Base-by-base conservation (phyloP, 2,113 vertebrate genomes). In the Eubucco bourcierii region DNA sequence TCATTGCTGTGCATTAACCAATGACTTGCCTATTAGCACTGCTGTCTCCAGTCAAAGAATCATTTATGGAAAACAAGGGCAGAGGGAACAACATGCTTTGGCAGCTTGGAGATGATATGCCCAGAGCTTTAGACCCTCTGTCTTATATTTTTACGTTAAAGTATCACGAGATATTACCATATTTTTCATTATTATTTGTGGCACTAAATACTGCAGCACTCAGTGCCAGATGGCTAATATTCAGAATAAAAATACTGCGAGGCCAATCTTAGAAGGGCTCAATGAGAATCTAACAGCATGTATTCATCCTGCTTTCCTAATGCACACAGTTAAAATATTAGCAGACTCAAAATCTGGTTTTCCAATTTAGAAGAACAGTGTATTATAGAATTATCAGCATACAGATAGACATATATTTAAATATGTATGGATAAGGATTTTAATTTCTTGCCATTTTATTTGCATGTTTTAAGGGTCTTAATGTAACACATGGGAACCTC, bases 201-300 rank as follows among this genome's bases (percentile, higher is more conserved):
- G 91, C 88, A 93, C 95, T 96, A 96, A 82, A 92, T 90, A 93
- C 87, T 89, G 88, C 86, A 31, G 93, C 90, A 21, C 78, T 65
- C 88, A 61, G 73, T 97, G 88, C 94, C 95, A 97, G 94, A 95
- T 96, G 87, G 87, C 87, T 95, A 92, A 78, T 95, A 90, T 59
- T 93, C 95, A 84, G 95, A 87, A 78, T 88, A 94, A 94, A 97
- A 96, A 96, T 95, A 97, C 87, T 92, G 89, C 91, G 59, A 94
- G 60, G 91, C 70, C 83, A 71, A 90, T 75, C 88, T 82, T 95
- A 96, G 93, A 95, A 95, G 93, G 93, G 27, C 77, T 96, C 65
- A 18, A 66, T 60, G 85, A 7, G 37, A 86, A 73, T 55, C 71
- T 87, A 95, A 95, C 93, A 95, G 95, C 87, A 80, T 89, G 89